Base-by-base conservation (phyloP, 2,797 vertebrate genomes). In the Parauchenoglanis ngamensis region DNA sequence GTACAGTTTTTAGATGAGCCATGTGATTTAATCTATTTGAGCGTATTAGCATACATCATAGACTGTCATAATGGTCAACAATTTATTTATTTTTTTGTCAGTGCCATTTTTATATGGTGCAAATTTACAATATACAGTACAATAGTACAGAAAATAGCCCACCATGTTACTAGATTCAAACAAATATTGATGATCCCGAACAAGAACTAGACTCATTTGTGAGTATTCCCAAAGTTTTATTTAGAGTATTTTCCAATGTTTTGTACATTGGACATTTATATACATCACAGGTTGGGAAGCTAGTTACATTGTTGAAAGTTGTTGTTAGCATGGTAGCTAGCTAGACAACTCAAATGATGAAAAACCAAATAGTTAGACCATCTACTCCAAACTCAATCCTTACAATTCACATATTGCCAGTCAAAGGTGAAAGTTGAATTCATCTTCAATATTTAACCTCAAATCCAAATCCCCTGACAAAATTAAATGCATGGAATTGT, bases 1-100 rank as follows among this genome's bases (percentile, higher is more conserved):
- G 97, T 97, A 93, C 10, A 46, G 59, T 46, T 15, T 54, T 68
- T 23, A 12, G 44, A 52, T 67, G 46, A 23, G 2, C 8, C 17
- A 21, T 83, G 59, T 63, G 28, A 23, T 78, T 57, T 57, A 17
- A 31, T 1, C 13, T 3, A 76, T 76, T 76, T 76, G 15, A 70
- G 40, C 40, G 3, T 40, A 25, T 59, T 79, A 25, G 19, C 5
- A 7, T 35, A 12, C 57, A 7, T 79, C 57, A 7, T 79, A 35
- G 1, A 23, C 28, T 78, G 54, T 35, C 76, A 57, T 57, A 31
- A 35, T 57, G 28, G 31, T 40, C 0, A 23, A 4, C 10, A 35
- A 79, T 59, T 23, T 57, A 40, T 78, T 4, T 10, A 19, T 12
- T 31, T 19, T 21, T 44, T 21, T 72, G 19, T 72, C 31, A 70